Percentiles rank a stretch among this genome's conserved stretches.
These are phyloP conservation scores for Lamellibrachia satsuma DNA, from an alignment of 2,888 invertebrate species.

Conservation along the genomic window DNA sequence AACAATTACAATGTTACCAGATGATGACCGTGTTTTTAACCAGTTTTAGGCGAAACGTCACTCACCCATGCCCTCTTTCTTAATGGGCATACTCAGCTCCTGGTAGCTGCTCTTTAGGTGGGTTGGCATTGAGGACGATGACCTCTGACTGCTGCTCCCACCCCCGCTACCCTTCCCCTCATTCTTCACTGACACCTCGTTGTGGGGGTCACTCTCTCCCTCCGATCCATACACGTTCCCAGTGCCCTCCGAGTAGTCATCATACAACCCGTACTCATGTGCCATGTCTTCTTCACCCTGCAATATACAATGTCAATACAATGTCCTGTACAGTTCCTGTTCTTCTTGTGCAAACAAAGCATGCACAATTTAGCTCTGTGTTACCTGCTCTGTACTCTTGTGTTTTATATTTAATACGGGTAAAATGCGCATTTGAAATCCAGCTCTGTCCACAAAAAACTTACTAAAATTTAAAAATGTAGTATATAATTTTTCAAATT, in stretches of 20 bases:
- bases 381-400: too few relatives aligned
- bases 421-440: too few relatives aligned
- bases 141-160: background rate
- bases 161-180: background rate
- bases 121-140: background rate
- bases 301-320: background rate
- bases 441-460: too few relatives aligned
- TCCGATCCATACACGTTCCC: constrained; percentile 2
- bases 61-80: background rate
- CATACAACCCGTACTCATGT: background rate
- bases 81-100: background rate
- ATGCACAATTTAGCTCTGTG: too few relatives aligned
- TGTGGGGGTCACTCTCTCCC: constrained; percentile 17
- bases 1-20: background rate
- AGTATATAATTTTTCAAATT: too few relatives aligned
- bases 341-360: too few relatives aligned
- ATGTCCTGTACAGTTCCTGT: too few relatives aligned
- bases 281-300: constrained; percentile 5
- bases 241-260: background rate
- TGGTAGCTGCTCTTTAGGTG: background rate
- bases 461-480: too few relatives aligned
- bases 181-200: background rate
- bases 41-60: background rate
- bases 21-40: background rate
- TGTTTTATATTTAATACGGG: too few relatives aligned